phyloP scores from a whole-genome alignment of 2,888 invertebrate genomes.

The Melipona beecheii region DNA sequence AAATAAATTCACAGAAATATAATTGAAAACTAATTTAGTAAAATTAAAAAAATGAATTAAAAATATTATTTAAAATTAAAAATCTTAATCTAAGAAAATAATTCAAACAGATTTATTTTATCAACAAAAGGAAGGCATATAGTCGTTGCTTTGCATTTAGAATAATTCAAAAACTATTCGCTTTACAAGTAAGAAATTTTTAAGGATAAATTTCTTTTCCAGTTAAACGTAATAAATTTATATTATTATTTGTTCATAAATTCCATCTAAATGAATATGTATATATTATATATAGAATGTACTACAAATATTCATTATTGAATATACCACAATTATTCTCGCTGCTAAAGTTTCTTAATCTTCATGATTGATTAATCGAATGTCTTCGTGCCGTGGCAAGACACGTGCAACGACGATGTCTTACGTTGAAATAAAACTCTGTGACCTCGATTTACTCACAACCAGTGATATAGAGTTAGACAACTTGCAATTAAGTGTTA shows the following conservation, averaged over 20 bases:
- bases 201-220: background rate
- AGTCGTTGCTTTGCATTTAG: background rate
- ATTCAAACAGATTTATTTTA: background rate
- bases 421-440: constrained; percentile 5
- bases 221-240: background rate
- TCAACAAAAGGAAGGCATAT: background rate
- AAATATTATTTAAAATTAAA: too few species aligned
- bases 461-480: constrained; percentile 6
- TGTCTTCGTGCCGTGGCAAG: background rate
- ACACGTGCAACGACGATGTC: background rate
- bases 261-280: background rate
- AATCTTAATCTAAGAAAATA: too few species aligned
- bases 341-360: background rate
- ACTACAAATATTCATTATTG: background rate
- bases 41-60: too few species aligned
- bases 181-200: background rate
- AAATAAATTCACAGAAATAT: background rate
- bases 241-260: background rate
- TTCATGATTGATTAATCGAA: constrained; percentile 14
- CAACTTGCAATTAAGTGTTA: constrained; percentile 21
- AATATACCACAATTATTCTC: background rate
- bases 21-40: background rate
- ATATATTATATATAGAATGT: background rate
- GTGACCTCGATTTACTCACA: background rate
- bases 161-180: background rate